Evolutionary conservation across 2,888 invertebrate species (phyloP), one percentile per base, ranked within the genome.

Genomic region (Amiota communis): DNA sequence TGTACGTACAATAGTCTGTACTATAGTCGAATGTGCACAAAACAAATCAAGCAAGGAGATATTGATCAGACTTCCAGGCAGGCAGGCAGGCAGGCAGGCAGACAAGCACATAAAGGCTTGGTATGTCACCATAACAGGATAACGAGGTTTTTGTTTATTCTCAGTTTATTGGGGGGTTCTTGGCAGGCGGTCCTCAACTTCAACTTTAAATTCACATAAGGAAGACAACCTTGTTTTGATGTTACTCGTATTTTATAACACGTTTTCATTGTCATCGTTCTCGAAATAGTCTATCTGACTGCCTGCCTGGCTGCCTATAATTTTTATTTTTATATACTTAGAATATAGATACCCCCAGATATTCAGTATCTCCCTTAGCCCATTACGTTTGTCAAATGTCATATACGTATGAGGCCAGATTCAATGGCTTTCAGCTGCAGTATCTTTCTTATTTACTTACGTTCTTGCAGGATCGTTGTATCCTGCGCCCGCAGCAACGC

Each of bases 41-140:
- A 85, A 83, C 85, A 83, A 86, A 83, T 86, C 82, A 80, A 78
- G 82, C 80, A 85, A 79, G 76, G 76, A 75, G 84, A 86, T 83
- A 78, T 81, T 49, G 81, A 86, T 85, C 85, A 82, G 65, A 74
- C 72, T 36, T 36, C 36, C 36, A 36, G 36, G 71, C 74, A 71
- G 71, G 72, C 77, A 69, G 68, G 63, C 77, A 69, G 68, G 63
- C 73, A 70, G 64, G 49, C 69, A 20, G 23, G 56, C n/a, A 56
- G 36, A 4, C 53, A 6, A 51, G 53, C 61, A 13, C 36, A 63
- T 10, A 1, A 46, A 15, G 48, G 64, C 15, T n/a, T n/a, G n/a
- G 65, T 49, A 49, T 49, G 49, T 48, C 48, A 65, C 12, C 65
- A 59, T 59, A 59, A 68, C 51, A 36, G 23, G 67, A 65, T 63